Evolutionary conservation across 2,888 invertebrate genomes (phyloP), one percentile per base, ranked within the genome.

Genomic region (Agrotis ipsilon): DNA sequence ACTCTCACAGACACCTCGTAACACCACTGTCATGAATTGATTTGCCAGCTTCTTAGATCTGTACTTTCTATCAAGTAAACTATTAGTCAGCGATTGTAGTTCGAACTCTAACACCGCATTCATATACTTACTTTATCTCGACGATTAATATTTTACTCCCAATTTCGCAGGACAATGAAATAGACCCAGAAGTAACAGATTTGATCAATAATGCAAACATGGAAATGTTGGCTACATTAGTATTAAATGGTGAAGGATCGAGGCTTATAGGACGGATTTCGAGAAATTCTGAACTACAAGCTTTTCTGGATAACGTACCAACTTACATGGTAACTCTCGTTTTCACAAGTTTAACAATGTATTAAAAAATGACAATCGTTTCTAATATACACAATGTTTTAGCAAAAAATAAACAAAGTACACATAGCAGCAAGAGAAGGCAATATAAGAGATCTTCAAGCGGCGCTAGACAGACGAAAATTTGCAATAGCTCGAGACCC

Each of bases 371-470:
- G 16, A 65, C 6, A 52, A 24, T 16, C 19, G 2, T 5, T 19
- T 39, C 67, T n/a, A 5, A 19, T 48, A 21, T 7, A 48, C 3
- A 67, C 6, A 46, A 51, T 63, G 13, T 89, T 93, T 92, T 86
- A 99, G 99, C 97, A 97, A 84, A 99, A 99, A 97, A 99, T 99
- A 82, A 98, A 98, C 80, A 97, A 98, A 74, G 98, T 99, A 43
- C 99, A 99, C 91, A 94, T 97, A 84, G 98, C 99, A 46, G 98
- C 99, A 24, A 97, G 97, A 85, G 97, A 98, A 84, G 99, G 99
- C 6, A 98, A 98, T 88, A 96, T 99, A 80, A 96, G 98, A 84
- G 98, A 98, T 85, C 96, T 99, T 67, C 98, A 98, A 93, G 97
- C 98, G 83, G 97, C 98, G 1, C 92, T 99, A 87, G 98, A 99